Evolutionary conservation across 2,113 vertebrate species (phyloP), one percentile per base, ranked within the genome.

Genomic region (Lophura nycthemera): DNA sequence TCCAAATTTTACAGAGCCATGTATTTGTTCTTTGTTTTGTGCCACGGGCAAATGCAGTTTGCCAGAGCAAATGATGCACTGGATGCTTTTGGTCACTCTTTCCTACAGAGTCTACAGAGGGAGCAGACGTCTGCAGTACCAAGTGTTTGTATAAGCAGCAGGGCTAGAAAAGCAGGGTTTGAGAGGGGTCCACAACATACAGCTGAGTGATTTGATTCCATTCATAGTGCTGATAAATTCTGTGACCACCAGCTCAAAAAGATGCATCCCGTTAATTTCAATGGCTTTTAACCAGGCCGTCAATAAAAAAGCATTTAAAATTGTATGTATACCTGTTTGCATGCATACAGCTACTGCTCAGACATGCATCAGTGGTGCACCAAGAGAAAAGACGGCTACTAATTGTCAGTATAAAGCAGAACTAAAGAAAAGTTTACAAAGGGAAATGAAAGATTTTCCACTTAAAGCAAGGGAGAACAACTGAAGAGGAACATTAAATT

Each of bases 401-500:
- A 85, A 93, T 57, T 63, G 54, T 43, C 73, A 63, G 19, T 13
- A 47, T 32, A 89, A 93, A 89, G 72, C 72, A 77, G 52, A 89
- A 87, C 15, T 74, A 72, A 71, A 87, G 52, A n/a, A 70, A 90
- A 93, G 52, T 90, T 97, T 95, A 76, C 83, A 45, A 82, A 88
- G 50, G 66, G 81, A 94, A 86, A 82, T 75, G 73, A 90, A 90
- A 24, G 54, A 84, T 93, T 94, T 93, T 90, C 63, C 63, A 84
- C 66, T 89, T 85, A 79, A 54, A 90, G 27, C 45, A 54, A 19
- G 57, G 61, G 36, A 77, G 69, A 83, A 59, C 30, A 94, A 71
- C 56, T 65, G 79, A 96, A 92, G 67, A 89, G 40, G 74, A 90
- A 88, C 61, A 76, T 90, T 93, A 94, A 94, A 89, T 95, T 88